Percentiles rank a stretch among this genome's conserved stretches.
Conservation (phyloP, 2,113 vertebrate genomes). For the Indicator indicator region DNA sequence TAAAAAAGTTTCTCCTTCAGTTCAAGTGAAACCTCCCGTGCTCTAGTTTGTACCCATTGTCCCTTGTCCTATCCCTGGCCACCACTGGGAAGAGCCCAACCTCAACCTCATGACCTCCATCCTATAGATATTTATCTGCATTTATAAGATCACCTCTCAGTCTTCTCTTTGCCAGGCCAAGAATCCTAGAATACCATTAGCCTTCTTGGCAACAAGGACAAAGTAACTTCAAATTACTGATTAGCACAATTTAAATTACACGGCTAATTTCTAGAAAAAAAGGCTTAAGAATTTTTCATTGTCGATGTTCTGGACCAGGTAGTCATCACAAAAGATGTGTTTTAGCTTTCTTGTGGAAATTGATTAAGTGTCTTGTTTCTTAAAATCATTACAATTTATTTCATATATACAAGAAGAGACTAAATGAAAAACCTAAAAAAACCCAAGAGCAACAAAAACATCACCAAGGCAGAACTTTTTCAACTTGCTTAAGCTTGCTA, state of each 20-base stretch:
- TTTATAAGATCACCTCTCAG: too few species aligned
- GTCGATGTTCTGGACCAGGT: not conserved
- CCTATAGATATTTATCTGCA: too few species aligned
- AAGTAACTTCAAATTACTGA: not conserved
- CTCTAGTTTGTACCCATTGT: too few species aligned
- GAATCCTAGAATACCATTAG: too few species aligned
- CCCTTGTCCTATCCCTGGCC: too few species aligned
- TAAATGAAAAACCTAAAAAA: not conserved
- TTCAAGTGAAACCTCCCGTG: too few species aligned
- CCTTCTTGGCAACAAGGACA: not conserved
- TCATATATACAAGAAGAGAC: not conserved
- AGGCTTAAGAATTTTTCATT: not conserved
- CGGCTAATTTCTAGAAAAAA: not conserved
- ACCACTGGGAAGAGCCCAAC: too few species aligned
- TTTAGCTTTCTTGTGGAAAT: not conserved
- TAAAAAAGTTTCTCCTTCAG: too few species aligned
- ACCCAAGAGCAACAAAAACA: not conserved
- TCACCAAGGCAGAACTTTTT: not conserved
- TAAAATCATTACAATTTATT: not conserved
- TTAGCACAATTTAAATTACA: not conserved
- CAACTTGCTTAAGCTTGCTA: not conserved
- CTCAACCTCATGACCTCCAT: too few species aligned
- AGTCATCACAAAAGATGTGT: not conserved
- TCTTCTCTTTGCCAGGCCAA: too few species aligned
- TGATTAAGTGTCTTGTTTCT: not conserved